Percentiles rank a stretch among this genome's conserved stretches.
Evolutionary conservation across 2,113 vertebrate genomes (phyloP).

Genomic region (Albula goreensis): DNA sequence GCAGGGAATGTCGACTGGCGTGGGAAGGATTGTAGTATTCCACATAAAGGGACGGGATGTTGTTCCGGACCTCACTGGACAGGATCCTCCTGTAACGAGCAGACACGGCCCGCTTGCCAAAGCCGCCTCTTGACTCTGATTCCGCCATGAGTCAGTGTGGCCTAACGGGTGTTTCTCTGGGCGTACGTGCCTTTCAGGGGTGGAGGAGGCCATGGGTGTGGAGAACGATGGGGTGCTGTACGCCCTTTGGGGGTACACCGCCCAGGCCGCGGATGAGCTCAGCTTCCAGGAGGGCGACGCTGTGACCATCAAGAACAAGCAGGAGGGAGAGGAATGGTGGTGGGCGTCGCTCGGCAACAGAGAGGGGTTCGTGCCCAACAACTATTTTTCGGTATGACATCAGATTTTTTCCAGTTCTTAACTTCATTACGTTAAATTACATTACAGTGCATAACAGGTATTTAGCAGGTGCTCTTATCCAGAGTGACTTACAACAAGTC

Average conservation of each 20-base stretch:
- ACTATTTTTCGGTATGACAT: slow-evolving; percentile 84
- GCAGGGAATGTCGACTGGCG: neutral
- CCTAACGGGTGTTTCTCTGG: neutral
- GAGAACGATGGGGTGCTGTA: slow-evolving; percentile 81
- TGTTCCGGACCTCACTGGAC: neutral
- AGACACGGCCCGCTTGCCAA: neutral
- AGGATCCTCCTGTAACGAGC: neutral
- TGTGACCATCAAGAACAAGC: slow-evolving; percentile 80
- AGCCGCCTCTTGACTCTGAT: neutral
- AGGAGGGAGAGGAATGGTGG: slow-evolving; percentile 81
- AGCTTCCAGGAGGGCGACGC: slow-evolving; percentile 84
- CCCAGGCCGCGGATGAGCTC: slow-evolving; percentile 80
- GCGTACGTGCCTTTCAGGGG: slow-evolving; percentile 58
- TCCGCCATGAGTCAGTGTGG: neutral
- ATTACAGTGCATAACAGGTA: too few species aligned
- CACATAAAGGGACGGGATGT: neutral
- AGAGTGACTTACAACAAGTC: too few species aligned
- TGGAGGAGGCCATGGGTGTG: slow-evolving; percentile 81
- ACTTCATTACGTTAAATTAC: too few species aligned
- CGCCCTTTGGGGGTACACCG: slow-evolving; percentile 82
- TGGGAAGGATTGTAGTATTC: neutral
- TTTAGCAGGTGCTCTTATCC: too few species aligned
- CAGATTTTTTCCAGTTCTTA: neutral
- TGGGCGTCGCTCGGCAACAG: slow-evolving; percentile 82
- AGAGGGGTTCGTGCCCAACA: slow-evolving; percentile 84